Evolutionary conservation across 1,140 invertebrate species (phyloP), one percentile per base, ranked within the genome.

Genomic region (Ips typographus): DNA sequence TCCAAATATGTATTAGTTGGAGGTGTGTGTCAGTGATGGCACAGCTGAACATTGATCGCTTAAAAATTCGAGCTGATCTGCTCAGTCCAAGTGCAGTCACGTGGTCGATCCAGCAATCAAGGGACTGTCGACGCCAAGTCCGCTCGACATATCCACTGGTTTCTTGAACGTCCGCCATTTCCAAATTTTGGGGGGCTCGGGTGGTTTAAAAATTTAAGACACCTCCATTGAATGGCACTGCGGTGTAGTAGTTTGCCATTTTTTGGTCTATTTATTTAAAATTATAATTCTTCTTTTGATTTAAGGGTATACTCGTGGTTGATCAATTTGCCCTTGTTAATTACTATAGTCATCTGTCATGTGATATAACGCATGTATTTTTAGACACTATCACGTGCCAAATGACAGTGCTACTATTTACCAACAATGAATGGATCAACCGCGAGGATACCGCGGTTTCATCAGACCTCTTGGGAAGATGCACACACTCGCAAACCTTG

Each of bases 31-130:
- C 84, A 83, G 84, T 86, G 84, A 85, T 85, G 82, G 84, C 85
- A 85, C 84, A 85, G 80, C 85, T 86, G 85, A 85, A 85, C 85
- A 86, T 86, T 83, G 84, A 86, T 86, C 84, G 85, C 84, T 85
- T 82, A 79, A 79, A 77, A 77, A 76, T 80, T 76, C 82, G 83
- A 81, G 84, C 84, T 84, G 84, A 86, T 86, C 85, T 86, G 85
- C 84, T 86, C 84, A 86, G 85, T 85, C 80, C 6, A 85, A 58
- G 72, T 73, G 72, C 72, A 73, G 72, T 73, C 72, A 73, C 68
- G 79, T 84, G 83, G 83, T 85, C 82, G 82, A 82, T 85, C 81
- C 83, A 83, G 82, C 82, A 84, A 82, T 82, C 83, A 83, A 81
- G 81, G 81, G 81, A 81, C 75, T 82, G 82, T 81, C 83, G 84